These are phyloP conservation scores for Phenganax stokvisi DNA, from an alignment of 92 coral and sea anemone genomes.

Conservation along the genomic window DNA sequence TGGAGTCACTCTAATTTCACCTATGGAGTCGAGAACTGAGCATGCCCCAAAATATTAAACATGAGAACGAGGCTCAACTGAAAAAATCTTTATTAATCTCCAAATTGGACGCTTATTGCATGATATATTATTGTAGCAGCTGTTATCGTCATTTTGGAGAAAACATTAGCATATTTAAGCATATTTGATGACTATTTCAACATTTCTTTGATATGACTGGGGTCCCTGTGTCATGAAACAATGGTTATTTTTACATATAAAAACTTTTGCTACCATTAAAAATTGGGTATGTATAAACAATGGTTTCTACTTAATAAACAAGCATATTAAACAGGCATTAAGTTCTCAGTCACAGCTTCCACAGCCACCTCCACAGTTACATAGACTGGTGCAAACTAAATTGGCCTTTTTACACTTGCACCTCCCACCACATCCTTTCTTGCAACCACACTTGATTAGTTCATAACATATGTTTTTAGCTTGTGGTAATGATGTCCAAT, in stretches of 20 bases:
- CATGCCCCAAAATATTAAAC: constrained; percentile 18
- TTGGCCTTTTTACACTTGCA: constrained; percentile 55
- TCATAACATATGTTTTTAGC: constrained; percentile 61
- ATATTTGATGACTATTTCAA: constrained; percentile 5
- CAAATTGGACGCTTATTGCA: constrained; percentile 12
- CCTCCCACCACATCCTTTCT: constrained; percentile 41
- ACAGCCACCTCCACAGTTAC: constrained; percentile 51
- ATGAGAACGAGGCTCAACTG: constrained; percentile 5
- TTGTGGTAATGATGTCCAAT: constrained; percentile 56
- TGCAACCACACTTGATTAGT: constrained; percentile 49
- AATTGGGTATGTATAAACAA: constrained; percentile 7
- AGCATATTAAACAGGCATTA: constrained; percentile 22
- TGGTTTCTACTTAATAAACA: constrained; percentile 5
- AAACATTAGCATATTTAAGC: constrained; percentile 2
- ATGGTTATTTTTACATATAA: background rate
- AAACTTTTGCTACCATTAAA: constrained; percentile 3
- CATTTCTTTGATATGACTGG: constrained; percentile 8
- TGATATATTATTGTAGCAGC: constrained; percentile 2
- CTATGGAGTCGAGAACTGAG: constrained; percentile 24
- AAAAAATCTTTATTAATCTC: constrained; percentile 14
- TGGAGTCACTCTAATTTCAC: constrained; percentile 21
- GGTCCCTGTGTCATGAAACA: constrained; percentile 6
- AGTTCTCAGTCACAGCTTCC: constrained; percentile 19
- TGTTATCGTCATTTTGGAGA: constrained; percentile 11
- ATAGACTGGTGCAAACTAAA: constrained; percentile 49